These are phyloP conservation scores for Gandaritis pyraliata DNA, from an alignment of 2,888 invertebrate species.

Conservation along the genomic window DNA sequence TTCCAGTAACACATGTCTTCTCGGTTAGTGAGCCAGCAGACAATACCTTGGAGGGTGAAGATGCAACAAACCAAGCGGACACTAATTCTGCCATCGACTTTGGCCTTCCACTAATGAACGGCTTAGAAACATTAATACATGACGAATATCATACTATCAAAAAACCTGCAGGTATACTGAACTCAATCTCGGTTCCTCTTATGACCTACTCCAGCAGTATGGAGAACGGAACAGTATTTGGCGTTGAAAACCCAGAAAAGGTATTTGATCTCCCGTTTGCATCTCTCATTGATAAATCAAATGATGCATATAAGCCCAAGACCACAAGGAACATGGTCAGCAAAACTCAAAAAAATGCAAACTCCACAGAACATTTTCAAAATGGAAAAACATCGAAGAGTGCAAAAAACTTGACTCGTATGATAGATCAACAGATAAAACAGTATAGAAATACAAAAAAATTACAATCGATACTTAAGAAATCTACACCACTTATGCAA, in stretches of 20 bases:
- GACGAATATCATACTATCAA: constrained; percentile 1
- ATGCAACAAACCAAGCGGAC: not conserved
- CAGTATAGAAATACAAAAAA: constrained; percentile 3
- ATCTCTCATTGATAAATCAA: not conserved
- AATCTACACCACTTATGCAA: not conserved
- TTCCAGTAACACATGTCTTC: not conserved
- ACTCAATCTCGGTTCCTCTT: constrained; percentile 23
- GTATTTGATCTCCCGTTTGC: constrained; percentile 7
- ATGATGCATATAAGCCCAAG: not conserved
- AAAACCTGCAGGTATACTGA: constrained; percentile 15
- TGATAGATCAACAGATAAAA: not conserved
- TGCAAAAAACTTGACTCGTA: not conserved
- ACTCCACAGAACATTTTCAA: not conserved
- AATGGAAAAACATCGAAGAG: not conserved
- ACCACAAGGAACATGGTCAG: not conserved
- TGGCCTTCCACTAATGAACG: constrained; percentile 22
- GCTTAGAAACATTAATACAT: constrained; percentile 20
- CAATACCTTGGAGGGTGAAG: not conserved
- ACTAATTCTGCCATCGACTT: constrained; percentile 10
- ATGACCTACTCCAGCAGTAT: constrained; percentile 25
- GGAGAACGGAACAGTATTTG: constrained; percentile 23
- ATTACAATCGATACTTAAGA: not conserved
- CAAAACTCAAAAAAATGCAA: not conserved
- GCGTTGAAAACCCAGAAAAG: constrained; percentile 5
- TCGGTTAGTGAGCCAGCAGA: not conserved